Conservation (phyloP, 2,888 invertebrate species). For the Torymus tubicola region DNA sequence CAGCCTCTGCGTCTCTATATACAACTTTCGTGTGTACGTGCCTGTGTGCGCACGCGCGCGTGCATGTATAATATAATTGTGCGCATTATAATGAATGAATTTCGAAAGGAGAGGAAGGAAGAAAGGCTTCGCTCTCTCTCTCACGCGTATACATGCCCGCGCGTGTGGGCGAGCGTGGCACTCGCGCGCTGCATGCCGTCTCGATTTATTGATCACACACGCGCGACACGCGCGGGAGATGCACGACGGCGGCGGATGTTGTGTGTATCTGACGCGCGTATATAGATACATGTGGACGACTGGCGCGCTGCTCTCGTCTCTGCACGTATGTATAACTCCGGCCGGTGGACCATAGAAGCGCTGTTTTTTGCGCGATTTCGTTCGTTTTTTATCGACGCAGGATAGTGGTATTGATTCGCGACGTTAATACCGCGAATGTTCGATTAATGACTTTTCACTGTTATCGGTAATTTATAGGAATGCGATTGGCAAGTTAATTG, state of each 20-base stretch:
- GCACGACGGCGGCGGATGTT: conserved; percentile 5
- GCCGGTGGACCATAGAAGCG: no score
- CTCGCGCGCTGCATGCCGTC: conserved; percentile 62
- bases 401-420: no score
- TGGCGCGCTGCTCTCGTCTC: background rate
- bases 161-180: conserved; percentile 56
- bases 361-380: no score
- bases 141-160: background rate
- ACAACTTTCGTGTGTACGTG: background rate
- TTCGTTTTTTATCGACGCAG: no score
- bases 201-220: conserved; percentile 74
- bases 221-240: conserved; percentile 14
- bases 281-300: background rate
- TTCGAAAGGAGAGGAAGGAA: background rate
- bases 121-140: background rate
- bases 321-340: background rate
- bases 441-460: no score
- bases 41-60: conserved; percentile 61
- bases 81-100: background rate
- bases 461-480: no score
- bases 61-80: conserved; percentile 43
- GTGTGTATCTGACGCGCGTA: background rate
- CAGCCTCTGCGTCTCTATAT: background rate
- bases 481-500: no score
- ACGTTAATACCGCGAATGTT: no score